Evolutionary conservation across 2,888 invertebrate genomes (phyloP), one percentile per base, ranked within the genome.

Genomic region (Cheilosia impressa): DNA sequence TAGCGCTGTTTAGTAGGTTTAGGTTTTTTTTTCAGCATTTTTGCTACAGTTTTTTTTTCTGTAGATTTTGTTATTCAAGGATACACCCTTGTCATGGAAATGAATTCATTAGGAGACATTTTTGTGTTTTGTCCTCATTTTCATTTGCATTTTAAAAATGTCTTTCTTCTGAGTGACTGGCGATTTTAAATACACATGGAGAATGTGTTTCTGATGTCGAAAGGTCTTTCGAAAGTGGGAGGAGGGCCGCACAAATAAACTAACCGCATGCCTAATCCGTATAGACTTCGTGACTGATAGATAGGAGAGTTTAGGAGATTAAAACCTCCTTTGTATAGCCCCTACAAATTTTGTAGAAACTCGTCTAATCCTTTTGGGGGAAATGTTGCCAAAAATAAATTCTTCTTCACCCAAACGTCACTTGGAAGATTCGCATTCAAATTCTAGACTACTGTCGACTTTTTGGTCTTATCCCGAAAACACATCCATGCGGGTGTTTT

Each of bases 331-430:
- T 55, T 15, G n/a, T 53, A 43, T 55, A 69, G 62, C 31, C 52
- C 63, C 43, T 47, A 57, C 73, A 62, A 45, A 62, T 22, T 58
- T 57, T 72, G 41, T 34, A 69, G 22, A 3, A 22, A n/a, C 17
- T 7, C 41, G 9, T 50, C 10, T 85, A 85, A 85, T 85, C 85
- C 85, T 77, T 77, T 83, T 68, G 68, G 19, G 71, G 60, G 58
- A 81, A 85, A 41, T 81, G 85, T 81, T 85, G 81, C 85, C 81
- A 85, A 85, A 85, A 81, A 85, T 81, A 85, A 81, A 85, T 81
- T 55, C 71, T 31, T 71, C 53, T 38, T 66, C 55, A 19, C 43
- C n/a, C 31, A 75, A 75, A 75, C 69, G 63, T 60, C 83, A 55
- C 24, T 68, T 60, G 34, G 19, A 83, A 73, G 69, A 58, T 66